Base-by-base conservation (phyloP, 2,888 invertebrate genomes). In the Trypoxylon attenuatum region DNA sequence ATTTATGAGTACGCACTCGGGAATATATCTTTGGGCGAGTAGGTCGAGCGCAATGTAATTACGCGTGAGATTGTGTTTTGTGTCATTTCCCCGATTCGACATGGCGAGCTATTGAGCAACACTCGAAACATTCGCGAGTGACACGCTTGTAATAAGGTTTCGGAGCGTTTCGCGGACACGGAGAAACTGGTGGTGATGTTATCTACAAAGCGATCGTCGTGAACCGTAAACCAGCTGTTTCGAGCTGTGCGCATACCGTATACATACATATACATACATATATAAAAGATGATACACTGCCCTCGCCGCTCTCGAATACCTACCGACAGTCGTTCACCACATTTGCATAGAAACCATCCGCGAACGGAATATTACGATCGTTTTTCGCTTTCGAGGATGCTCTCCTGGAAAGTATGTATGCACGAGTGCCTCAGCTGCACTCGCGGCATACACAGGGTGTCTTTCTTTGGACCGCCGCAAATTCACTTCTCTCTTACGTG, bases 271-370 rank as follows among this genome's bases (percentile, higher is more conserved):
- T 50, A 53, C 46, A 41, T 46, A 51, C 53, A 50, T 42, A 41
- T 58, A 27, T 47, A 60, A 70, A 70, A 72, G 72, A 74, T 70
- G 75, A 74, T 72, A 64, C 69, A 70, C 65, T 65, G 68, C 43
- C 41, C 62, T 61, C 58, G 53, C 52, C 65, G 47, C 54, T 55
- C 46, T 63, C 56, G 61, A 65, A 52, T 67, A 68, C 60, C 67
- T 57, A 74, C 72, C 72, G 65, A 67, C 67, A 73, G 60, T 67
- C 65, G 69, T 65, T 69, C 72, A 56, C 43, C 64, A 59, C 66
- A 76, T 76, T 76, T 74, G 62, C 73, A 75, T 75, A 71, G 75
- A 75, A 71, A 73, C 59, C 63, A 73, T 73, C 49, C 75, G 61
- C 55, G 63, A 63, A 51, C 57, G 62, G 67, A 65, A 68, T 64